These are phyloP conservation scores for Strix aluco DNA, from an alignment of 2,113 vertebrate genomes.

Conservation along the genomic window DNA sequence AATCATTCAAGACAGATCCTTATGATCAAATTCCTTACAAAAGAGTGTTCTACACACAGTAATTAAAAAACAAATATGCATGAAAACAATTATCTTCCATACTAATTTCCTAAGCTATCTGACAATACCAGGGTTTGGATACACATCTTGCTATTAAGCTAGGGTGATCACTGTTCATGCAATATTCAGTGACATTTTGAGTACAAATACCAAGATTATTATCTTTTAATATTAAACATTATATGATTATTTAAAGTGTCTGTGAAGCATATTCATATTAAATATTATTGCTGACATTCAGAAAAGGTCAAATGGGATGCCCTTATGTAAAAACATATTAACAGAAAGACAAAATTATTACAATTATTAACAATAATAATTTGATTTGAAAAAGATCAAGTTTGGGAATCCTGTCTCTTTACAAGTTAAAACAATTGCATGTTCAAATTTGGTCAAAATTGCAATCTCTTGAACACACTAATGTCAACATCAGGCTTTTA, in stretches of 20 bases:
- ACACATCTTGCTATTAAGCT: conserved; percentile 68
- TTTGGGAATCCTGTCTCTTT: conserved; percentile 59
- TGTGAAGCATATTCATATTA: conserved; percentile 79
- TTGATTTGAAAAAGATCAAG: conserved; percentile 70
- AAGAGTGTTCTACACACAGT: not conserved
- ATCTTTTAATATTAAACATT: conserved; percentile 80
- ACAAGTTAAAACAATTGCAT: conserved; percentile 57
- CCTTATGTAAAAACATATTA: conserved; percentile 69
- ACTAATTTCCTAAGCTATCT: conserved; percentile 41
- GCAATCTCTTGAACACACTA: not conserved
- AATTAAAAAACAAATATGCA: not conserved
- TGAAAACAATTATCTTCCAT: not conserved
- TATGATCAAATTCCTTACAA: not conserved
- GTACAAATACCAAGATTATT: conserved; percentile 82
- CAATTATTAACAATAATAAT: conserved; percentile 70
- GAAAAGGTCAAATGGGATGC: conserved; percentile 77
- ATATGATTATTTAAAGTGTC: conserved; percentile 79
- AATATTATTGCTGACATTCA: conserved; percentile 83
- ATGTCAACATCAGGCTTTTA: not conserved
- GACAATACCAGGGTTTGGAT: conserved; percentile 46
- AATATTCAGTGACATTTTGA: conserved; percentile 81
- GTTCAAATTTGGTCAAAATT: conserved; percentile 48
- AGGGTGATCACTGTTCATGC: conserved; percentile 59
- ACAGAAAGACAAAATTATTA: conserved; percentile 72
- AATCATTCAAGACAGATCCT: not conserved